phyloP scores from a whole-genome alignment of 1,140 invertebrate genomes.

The Batillaria attramentaria region DNA sequence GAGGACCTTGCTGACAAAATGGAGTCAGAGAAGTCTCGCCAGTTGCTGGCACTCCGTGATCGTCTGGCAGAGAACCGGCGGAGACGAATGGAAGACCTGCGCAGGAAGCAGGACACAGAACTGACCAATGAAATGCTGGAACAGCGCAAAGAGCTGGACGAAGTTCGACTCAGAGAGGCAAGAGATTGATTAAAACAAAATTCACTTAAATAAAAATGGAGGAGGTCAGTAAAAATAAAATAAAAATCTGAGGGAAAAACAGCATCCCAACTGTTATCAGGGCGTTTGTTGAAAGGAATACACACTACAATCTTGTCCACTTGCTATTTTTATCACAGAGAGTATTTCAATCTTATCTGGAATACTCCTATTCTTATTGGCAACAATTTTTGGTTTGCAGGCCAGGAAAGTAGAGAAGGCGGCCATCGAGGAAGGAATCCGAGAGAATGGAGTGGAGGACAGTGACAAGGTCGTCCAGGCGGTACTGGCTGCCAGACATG shows the following conservation, averaged over 20 bases:
- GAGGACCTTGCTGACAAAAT: conserved; percentile 59
- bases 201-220: neutral
- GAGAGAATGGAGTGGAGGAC: conserved; percentile 67
- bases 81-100: conserved; percentile 61
- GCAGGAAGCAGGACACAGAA: conserved; percentile 64
- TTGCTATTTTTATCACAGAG: no score
- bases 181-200: neutral
- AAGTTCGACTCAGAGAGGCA: conserved; percentile 61
- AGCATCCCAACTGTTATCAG: no score
- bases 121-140: conserved; percentile 65
- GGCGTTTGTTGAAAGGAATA: no score
- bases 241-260: no score
- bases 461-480: conserved; percentile 66
- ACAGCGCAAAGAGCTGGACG: conserved; percentile 67
- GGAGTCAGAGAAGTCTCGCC: conserved; percentile 59
- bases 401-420: conserved; percentile 62
- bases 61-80: conserved; percentile 55
- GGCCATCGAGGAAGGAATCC: conserved; percentile 66
- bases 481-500: conserved; percentile 66
- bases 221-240: no score
- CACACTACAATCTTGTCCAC: no score
- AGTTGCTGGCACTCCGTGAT: conserved; percentile 59
- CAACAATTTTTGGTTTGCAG: conserved; percentile 46
- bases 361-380: no score
- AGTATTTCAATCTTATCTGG: no score